Evolutionary conservation across 1,140 invertebrate species (phyloP), one percentile per base, ranked within the genome.

Genomic region (Phymorhynchus buccinoides): DNA sequence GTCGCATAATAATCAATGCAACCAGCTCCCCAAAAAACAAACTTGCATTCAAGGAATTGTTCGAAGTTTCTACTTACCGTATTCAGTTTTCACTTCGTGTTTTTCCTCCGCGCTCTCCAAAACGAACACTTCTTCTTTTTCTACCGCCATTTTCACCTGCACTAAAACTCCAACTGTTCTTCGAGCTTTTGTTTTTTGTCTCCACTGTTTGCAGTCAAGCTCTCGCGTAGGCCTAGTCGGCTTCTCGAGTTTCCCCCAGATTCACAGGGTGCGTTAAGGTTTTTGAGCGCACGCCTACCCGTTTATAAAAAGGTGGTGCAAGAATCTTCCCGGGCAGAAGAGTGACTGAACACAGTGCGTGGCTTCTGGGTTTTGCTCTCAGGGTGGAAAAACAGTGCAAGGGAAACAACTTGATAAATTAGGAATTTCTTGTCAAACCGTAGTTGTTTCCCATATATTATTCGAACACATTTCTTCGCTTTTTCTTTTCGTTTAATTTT

Each of bases 101-200:
- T 39, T 73, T 73, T 73, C 71, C 27, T 73, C 71, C 2, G 71
- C 71, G 3, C 14, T 22, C 22, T 73, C 71, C 30, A 73, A 35
- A 3, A 12, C 71, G 37, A 37, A 73, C 71, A 35, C 71, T 73
- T 73, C 71, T 32, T 73, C 71, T 32, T 73, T 73, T 39, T 12
- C 6, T 39, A 32, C 30, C 71, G 71, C 71, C 71, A 73, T 73
- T 73, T 39, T 68, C 44, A 62, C 56, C 56, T 62, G 56, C 56
- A 62, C n/a, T n/a, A 27, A 62, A 62, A 62, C 56, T 62, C 56
- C 18, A 22, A 3, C 56, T 22, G 18, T 48, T 48, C 18, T 48
- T 48, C 44, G 6, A 9, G 7, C 18, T 48, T 48, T 48, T 48
- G 6, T 48, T 48, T 48, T 62, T 62, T 22, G 56, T 62, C 56